Evolutionary conservation across 2,888 invertebrate genomes (phyloP).

Genomic region (Adelognathus sp.): DNA sequence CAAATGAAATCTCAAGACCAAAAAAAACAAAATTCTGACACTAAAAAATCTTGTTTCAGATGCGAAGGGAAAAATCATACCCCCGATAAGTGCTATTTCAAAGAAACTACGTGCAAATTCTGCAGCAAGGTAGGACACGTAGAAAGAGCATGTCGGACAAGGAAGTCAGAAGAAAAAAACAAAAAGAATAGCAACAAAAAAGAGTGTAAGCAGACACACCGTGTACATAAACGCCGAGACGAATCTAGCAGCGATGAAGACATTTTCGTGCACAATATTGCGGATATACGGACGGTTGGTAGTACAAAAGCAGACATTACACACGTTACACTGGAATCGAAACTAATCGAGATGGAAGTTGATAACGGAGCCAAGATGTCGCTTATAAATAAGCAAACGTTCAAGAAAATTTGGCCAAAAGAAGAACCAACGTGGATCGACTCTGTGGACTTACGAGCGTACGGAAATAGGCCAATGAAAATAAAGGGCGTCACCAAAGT

Average conservation of each 20-base stretch:
- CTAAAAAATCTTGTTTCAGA: slow-evolving; percentile 7
- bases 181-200: neutral
- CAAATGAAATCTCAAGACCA: neutral
- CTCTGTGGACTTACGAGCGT: neutral
- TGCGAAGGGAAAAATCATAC: slow-evolving; percentile 16
- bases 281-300: neutral
- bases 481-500: neutral
- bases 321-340: neutral
- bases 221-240: neutral
- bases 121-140: slow-evolving; percentile 1
- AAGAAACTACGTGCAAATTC: slow-evolving; percentile 17
- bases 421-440: slow-evolving; percentile 5
- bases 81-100: slow-evolving; percentile 27
- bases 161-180: neutral
- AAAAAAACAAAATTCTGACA: neutral
- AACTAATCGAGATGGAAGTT: slow-evolving; percentile 6
- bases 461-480: slow-evolving; percentile 8
- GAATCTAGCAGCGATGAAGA: neutral
- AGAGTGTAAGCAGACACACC: neutral
- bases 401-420: slow-evolving; percentile 11
- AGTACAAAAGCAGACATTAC: neutral
- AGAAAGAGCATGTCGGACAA: neutral
- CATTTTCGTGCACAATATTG: neutral
- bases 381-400: slow-evolving; percentile 31
- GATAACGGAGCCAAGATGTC: slow-evolving; percentile 26